Conservation (phyloP, 2,797 vertebrate genomes). For the Setipinna tenuifilis region DNA sequence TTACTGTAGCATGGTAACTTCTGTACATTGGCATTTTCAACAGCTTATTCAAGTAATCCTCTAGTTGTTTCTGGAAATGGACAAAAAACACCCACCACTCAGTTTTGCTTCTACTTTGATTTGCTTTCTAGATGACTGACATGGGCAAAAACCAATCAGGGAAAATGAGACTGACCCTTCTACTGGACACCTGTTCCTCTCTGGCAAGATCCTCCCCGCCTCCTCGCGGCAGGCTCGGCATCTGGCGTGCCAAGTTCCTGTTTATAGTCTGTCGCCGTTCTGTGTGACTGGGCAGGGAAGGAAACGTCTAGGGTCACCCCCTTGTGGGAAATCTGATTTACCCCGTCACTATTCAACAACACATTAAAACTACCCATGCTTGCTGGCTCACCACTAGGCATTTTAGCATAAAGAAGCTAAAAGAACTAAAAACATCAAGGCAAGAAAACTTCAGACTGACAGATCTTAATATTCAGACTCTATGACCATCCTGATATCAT, state of each 20-base stretch:
- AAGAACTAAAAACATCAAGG: too few species aligned
- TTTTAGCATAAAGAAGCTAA: too few species aligned
- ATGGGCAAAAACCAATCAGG: background rate
- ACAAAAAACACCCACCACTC: conserved; percentile 18
- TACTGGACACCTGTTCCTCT: conserved; percentile 89
- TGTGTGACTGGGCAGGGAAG: conserved; percentile 78
- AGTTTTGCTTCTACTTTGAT: conserved; percentile 3
- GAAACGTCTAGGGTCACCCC: background rate
- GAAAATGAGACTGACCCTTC: conserved; percentile 75
- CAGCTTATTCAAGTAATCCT: conserved; percentile 93
- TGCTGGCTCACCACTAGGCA: too few species aligned
- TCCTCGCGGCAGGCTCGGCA: conserved; percentile 86
- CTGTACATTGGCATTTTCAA: conserved; percentile 91
- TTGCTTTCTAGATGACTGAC: background rate
- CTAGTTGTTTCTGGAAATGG: conserved; percentile 88
- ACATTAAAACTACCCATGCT: background rate
- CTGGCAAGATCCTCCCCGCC: conserved; percentile 80
- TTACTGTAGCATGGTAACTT: conserved; percentile 92
- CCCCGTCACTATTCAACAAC: background rate
- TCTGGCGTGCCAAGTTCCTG: conserved; percentile 73
- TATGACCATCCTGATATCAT: too few species aligned
- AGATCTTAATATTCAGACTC: too few species aligned
- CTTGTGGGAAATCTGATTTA: background rate
- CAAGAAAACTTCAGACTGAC: too few species aligned
- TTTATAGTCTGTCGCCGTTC: conserved; percentile 83